Percentiles rank a stretch among this genome's conserved stretches.
These are phyloP conservation scores for Hirundichthys speculiger DNA, from an alignment of 2,113 vertebrate species.

Conservation along the genomic window DNA sequence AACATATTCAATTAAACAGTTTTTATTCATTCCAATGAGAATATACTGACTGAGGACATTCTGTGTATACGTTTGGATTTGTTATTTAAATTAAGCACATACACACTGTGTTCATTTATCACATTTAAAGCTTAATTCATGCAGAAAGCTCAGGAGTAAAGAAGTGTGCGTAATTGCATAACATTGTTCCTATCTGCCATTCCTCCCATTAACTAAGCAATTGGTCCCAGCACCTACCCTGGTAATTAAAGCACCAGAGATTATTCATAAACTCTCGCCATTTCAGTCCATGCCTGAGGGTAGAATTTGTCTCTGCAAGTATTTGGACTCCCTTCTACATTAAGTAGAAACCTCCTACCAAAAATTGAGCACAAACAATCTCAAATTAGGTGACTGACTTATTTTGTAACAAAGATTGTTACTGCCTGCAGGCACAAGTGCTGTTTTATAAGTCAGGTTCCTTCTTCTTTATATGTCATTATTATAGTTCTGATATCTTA, in stretches of 20 bases:
- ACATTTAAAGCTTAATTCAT: constrained; percentile 69
- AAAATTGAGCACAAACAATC: constrained; percentile 13
- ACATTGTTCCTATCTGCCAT: constrained; percentile 61
- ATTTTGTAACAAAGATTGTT: constrained; percentile 15
- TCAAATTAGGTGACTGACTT: constrained; percentile 24
- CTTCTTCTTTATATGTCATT: constrained; percentile 16
- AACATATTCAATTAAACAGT: constrained; percentile 37
- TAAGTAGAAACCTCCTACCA: constrained; percentile 1
- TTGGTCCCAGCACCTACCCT: constrained; percentile 58
- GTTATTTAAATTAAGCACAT: constrained; percentile 19
- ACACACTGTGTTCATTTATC: constrained; percentile 44
- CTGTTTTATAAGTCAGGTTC: constrained; percentile 27
- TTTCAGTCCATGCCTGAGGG: not conserved
- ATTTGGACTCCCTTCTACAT: not conserved
- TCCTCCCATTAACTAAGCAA: constrained; percentile 59
- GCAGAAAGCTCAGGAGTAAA: constrained; percentile 45
- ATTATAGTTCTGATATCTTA: constrained; percentile 29
- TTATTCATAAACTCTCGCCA: constrained; percentile 55
- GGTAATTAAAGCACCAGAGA: constrained; percentile 71
- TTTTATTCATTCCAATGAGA: constrained; percentile 29
- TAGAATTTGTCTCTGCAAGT: constrained; percentile 27
- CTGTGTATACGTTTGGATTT: constrained; percentile 18
- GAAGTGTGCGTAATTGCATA: constrained; percentile 61
- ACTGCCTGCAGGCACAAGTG: not conserved
- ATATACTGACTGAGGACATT: constrained; percentile 10